These are phyloP conservation scores for Antheraea mylitta DNA, from an alignment of 1,140 invertebrate genomes.

Conservation along the genomic window DNA sequence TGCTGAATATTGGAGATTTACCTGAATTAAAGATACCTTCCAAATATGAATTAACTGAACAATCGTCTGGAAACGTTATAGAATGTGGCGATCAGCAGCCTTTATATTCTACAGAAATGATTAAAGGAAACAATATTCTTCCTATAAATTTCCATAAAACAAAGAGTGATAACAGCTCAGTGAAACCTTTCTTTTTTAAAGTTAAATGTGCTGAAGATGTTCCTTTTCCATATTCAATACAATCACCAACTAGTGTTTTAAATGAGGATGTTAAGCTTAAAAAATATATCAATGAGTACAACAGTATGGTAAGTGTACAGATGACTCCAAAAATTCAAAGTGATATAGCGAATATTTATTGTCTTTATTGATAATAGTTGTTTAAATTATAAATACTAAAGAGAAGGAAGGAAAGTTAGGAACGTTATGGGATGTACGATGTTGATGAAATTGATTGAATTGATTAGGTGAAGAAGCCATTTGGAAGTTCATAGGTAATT, in stretches of 20 bases:
- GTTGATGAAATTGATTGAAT: no score
- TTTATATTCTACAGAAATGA: constrained; percentile 19
- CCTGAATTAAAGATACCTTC: constrained; percentile 20
- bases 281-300: background rate
- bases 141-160: background rate
- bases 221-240: background rate
- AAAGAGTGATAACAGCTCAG: background rate
- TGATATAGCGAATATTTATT: no score
- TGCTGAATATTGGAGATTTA: constrained; percentile 23
- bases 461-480: no score
- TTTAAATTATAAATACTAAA: no score
- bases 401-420: no score
- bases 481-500: no score
- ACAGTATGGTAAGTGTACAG: background rate
- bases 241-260: no score
- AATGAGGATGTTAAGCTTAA: no score
- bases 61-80: constrained; percentile 23
- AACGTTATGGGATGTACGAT: no score
- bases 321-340: no score
- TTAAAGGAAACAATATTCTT: constrained; percentile 29
- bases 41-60: background rate
- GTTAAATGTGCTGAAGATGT: background rate
- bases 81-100: constrained; percentile 19
- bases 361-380: no score
- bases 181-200: constrained; percentile 25